Base-by-base conservation (phyloP, 2,797 vertebrate species). In the Discoglossus pictus region DNA sequence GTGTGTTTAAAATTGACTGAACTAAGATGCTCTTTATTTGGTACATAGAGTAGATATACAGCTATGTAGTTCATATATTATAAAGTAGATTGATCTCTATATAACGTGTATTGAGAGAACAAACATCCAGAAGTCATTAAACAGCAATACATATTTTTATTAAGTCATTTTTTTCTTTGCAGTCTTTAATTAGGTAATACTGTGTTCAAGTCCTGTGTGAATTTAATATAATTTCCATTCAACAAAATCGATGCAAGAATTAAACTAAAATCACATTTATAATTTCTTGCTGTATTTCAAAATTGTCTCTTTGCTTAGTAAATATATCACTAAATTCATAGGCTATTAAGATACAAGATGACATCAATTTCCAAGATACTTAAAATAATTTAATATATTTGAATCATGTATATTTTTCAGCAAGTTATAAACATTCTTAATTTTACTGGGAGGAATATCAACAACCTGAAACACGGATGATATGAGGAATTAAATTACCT, bases 61-160 rank as follows among this genome's bases (percentile, higher is more conserved):
- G 43, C 27, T 78, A 15, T 48, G 67, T 69, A 77, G 54, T 72
- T 50, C 64, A 72, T 73, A 65, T 38, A 68, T 77, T 76, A 50
- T 68, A 76, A 53, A 80, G 18, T 2, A 65, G 73, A 87, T 86
- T 79, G 83, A 87, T 88, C 87, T 86, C 82, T 84, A 86, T 86
- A 85, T 86, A 85, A 85, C 79, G 76, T 60, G 61, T 79, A 84
- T 88, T 68, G 79, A 88, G 79, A 63, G 67, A 78, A 83, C 86
- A 84, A 81, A 75, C 79, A 73, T 75, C 67, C 74, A 64, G 70
- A 10, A 79, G 76, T 84, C 77, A 79, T 84, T 87, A 84, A 75
- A 68, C 58, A 78, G 75, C 55, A 75, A 78, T 80, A 84, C 76
- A 85, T 78, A n/a, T 76, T 77, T 83, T 81, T 85, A 82, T 83